Evolutionary conservation across 2,113 vertebrate species (phyloP), one percentile per base, ranked within the genome.

Genomic region (Heliornis fulica): DNA sequence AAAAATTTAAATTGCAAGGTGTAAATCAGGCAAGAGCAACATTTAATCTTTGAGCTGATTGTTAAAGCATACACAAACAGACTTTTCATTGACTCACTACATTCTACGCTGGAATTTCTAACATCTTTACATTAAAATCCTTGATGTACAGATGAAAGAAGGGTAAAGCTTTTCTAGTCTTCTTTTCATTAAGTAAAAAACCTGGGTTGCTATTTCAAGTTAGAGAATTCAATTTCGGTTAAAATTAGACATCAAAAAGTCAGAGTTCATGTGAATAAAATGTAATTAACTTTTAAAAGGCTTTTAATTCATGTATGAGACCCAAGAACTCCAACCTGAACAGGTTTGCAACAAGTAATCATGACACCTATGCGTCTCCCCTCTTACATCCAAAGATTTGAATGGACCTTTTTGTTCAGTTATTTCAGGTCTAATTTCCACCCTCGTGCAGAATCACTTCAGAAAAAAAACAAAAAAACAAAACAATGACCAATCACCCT

Each of bases 331-430:
- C 38, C 4, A 64, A 0, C 41, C 88, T 72, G 9, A 70, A n/a
- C 22, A 66, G 17, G 3, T 40, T 43, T 69, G 36, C 21, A 82
- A 70, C 9, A 46, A 87, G n/a, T 16, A 41, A 53, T n/a, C 7
- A 1, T 2, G 1, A 45, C 20, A 63, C 23, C 17, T 10, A 4
- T 25, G 54, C 38, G 54, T 5, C 5, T 11, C 10, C 4, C 11
- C 6, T 5, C 17, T 9, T 16, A 26, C 13, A 25, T 6, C 6
- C 20, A 16, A 64, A 70, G 31, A 53, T 64, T 51, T 46, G 65
- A 78, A 65, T 8, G 60, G 12, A 78, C 2, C 6, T 17, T 28
- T 34, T 54, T 34, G 13, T 22, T 14, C 68, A 57, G 28, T 63
- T 80, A 11, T 59, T 90, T 86, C 31, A 36, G 29, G 18, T 70